Percentiles rank a stretch among this genome's conserved stretches.
These are phyloP conservation scores for Caenorhabditis sp. DNA, from an alignment of 2,888 invertebrate species.

Conservation along the genomic window DNA sequence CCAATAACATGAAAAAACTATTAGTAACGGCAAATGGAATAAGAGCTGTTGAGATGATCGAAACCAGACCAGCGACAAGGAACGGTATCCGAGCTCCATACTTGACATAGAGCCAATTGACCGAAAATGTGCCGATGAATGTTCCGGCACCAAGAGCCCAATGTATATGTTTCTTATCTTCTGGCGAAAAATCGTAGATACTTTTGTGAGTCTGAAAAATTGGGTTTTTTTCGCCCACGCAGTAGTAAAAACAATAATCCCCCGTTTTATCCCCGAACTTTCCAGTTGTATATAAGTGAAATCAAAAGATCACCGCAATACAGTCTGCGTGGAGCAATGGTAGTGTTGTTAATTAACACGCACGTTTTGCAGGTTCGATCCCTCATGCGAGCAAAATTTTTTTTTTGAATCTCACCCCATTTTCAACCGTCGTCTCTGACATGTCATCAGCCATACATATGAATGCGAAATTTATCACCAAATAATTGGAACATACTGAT, in stretches of 20 bases:
- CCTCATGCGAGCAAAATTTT: no score
- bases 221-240: no score
- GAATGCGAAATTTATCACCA: constrained; percentile 57
- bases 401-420: not conserved
- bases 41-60: constrained; percentile 38
- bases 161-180: constrained; percentile 49
- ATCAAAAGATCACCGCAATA: no score
- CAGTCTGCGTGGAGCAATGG: no score
- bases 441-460: constrained; percentile 56
- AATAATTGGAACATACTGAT: constrained; percentile 52
- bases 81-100: constrained; percentile 54
- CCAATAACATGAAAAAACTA: constrained; percentile 35
- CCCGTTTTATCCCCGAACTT: no score
- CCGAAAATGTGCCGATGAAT: constrained; percentile 58
- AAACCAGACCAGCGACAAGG: constrained; percentile 46
- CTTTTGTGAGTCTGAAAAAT: not conserved
- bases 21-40: constrained; percentile 44
- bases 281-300: no score
- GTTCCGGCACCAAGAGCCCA: constrained; percentile 61
- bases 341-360: no score
- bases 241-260: no score
- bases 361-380: no score
- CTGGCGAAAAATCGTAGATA: constrained; percentile 44
- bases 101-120: constrained; percentile 54
- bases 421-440: constrained; percentile 10